Evolutionary conservation across 2,888 invertebrate genomes (phyloP), one percentile per base, ranked within the genome.

Genomic region (Steinernema hermaphroditum): DNA sequence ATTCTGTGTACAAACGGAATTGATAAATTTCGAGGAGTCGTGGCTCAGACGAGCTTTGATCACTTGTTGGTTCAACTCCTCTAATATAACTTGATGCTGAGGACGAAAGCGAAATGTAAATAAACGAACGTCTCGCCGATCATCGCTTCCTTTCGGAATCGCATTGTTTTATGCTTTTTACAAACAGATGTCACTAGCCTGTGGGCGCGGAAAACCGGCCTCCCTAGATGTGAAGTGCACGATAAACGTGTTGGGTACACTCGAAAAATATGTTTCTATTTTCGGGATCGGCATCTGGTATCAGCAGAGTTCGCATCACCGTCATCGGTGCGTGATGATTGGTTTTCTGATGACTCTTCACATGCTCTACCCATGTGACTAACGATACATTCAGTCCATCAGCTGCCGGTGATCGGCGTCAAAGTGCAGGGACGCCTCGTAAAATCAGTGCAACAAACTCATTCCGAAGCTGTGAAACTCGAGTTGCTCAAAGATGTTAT

Each of bases 361-460:
- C 62, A 62, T 29, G 32, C 34, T 32, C 32, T 62, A 24, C 62
- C 62, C 62, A 32, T 62, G 34, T 62, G 62, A 62, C 62, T 62
- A 62, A 62, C 62, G 62, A 62, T 62, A 62, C 12, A 62, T 34
- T 62, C 62, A 32, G 32, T 12, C 16, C 62, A 32, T 62, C 62
- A 62, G 12, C 32, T 62, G 62, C 50, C 24, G 24, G 50, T 22
- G 22, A 24, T 24, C 50, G 22, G n/a, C 24, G 50, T 50, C 24
- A 50, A 50, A 50, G 24, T 50, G 22, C 50, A 22, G n/a, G 24
- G 50, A 50, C 24, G 50, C 22, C 50, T 50, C 50, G 24, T 50
- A 50, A 50, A 50, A 50, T 24, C 50, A 24, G 50, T n/a, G 46
- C 46, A 46, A 46, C 46, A 46, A 16, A 14, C n/a, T 46, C 16